Evolutionary conservation across 1,140 invertebrate species (phyloP).

Genomic region (Drosophila mojavensis): DNA sequence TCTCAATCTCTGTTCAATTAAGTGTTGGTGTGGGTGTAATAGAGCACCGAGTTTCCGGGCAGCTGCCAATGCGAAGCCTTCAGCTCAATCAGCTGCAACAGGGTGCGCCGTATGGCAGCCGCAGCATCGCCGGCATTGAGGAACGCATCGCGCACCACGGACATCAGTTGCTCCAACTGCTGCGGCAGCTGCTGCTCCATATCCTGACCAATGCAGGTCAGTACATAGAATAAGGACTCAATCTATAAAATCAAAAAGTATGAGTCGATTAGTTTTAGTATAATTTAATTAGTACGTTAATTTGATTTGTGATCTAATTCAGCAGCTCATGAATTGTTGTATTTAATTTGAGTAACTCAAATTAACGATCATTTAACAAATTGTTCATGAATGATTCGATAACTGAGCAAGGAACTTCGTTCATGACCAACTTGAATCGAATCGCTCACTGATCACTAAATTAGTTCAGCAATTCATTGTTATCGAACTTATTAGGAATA

Average conservation of each 20-base stretch:
- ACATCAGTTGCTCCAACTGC: slow-evolving; percentile 90
- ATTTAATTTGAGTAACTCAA: too few relatives aligned
- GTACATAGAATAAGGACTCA: slow-evolving; percentile 93
- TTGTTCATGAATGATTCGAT: too few relatives aligned
- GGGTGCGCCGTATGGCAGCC: slow-evolving; percentile 89
- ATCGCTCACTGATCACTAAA: too few relatives aligned
- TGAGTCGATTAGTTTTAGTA: too few relatives aligned
- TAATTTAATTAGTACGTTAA: too few relatives aligned
- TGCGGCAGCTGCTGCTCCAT: slow-evolving; percentile 91
- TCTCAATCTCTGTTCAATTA: slow-evolving; percentile 17
- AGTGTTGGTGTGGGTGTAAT: slow-evolving; percentile 91
- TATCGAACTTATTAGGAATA: too few relatives aligned
- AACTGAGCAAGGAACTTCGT: too few relatives aligned
- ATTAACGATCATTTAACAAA: too few relatives aligned
- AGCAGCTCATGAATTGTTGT: too few relatives aligned
- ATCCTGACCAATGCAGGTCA: slow-evolving; percentile 93
- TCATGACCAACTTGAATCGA: too few relatives aligned
- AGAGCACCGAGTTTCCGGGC: slow-evolving; percentile 93
- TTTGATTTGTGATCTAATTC: too few relatives aligned
- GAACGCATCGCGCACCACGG: slow-evolving; percentile 93
- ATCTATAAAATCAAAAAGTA: slow-evolving; percentile 85
- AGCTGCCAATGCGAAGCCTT: slow-evolving; percentile 95
- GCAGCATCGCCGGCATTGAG: slow-evolving; percentile 88
- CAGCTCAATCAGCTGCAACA: slow-evolving; percentile 94
- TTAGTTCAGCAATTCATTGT: too few relatives aligned